Percentiles rank a stretch among this genome's conserved stretches.
Evolutionary conservation across 2,113 vertebrate genomes (phyloP).

Genomic region (Thomomys bottae): DNA sequence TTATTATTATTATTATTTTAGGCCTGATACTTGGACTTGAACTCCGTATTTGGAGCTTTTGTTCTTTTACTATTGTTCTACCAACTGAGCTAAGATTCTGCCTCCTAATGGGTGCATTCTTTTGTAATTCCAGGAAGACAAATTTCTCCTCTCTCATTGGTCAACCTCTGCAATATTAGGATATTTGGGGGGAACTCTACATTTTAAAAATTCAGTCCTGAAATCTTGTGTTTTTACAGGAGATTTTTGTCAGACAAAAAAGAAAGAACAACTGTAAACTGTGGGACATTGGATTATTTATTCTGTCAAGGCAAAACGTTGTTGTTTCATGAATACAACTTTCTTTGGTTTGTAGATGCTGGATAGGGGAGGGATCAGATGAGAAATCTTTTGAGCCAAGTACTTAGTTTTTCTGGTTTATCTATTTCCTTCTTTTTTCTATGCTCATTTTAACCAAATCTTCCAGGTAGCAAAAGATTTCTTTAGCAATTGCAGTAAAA

Average conservation of each 20-base stretch:
- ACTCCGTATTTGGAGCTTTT: no score
- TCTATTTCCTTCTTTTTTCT: not conserved
- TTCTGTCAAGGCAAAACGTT: conserved; percentile 3
- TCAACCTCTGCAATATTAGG: not conserved
- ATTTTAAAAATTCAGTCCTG: not conserved
- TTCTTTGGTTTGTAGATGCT: not conserved
- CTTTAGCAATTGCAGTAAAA: not conserved
- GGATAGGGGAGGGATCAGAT: no score
- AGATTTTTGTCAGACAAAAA: not conserved
- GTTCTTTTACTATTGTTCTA: no score
- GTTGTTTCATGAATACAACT: not conserved
- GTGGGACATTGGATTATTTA: not conserved
- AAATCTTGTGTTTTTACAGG: not conserved
- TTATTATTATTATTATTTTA: no score
- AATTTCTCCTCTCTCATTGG: not conserved
- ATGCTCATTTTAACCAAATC: not conserved
- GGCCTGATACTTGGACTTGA: no score
- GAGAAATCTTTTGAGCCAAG: not conserved
- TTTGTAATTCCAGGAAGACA: no score
- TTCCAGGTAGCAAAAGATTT: not conserved
- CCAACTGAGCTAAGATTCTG: no score
- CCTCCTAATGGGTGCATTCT: not conserved
- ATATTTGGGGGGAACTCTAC: not conserved
- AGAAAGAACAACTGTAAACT: not conserved
- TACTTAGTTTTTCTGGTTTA: not conserved